Conservation (phyloP, 2,888 invertebrate genomes). For the Prenolepis imparis region DNA sequence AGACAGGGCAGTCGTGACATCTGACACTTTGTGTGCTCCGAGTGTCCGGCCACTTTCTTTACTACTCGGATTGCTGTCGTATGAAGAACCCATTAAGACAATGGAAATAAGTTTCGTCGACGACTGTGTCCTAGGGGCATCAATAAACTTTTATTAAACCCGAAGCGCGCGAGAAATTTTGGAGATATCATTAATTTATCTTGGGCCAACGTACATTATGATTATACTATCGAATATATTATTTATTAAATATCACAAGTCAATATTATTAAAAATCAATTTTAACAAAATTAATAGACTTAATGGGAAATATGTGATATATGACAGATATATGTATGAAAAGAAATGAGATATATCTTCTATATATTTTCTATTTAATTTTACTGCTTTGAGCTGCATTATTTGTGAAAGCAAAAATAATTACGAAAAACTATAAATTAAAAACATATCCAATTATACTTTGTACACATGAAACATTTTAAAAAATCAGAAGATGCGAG, state of each 20-base stretch:
- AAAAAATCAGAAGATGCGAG: not conserved
- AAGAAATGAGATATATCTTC: slow-evolving; percentile 4
- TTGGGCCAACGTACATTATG: not conserved
- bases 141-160: slow-evolving; percentile 55
- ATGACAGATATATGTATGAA: too few species aligned
- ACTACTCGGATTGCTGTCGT: slow-evolving; percentile 57
- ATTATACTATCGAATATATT: not conserved
- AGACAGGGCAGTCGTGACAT: slow-evolving; percentile 84
- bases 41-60: slow-evolving; percentile 68
- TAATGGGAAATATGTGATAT: not conserved
- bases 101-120: slow-evolving; percentile 74
- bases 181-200: not conserved
- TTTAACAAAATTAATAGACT: not conserved
- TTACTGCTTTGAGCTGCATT: not conserved
- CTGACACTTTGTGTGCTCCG: slow-evolving; percentile 81
- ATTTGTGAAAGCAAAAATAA: not conserved
- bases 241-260: not conserved
- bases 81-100: slow-evolving; percentile 75
- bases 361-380: not conserved
- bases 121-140: slow-evolving; percentile 67
- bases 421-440: not conserved
- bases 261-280: not conserved
- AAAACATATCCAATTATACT: not conserved
- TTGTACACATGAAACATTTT: not conserved
- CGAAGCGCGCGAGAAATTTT: not conserved